phyloP scores from a whole-genome alignment of 2,888 invertebrate genomes.

The Oeneis ivallda region DNA sequence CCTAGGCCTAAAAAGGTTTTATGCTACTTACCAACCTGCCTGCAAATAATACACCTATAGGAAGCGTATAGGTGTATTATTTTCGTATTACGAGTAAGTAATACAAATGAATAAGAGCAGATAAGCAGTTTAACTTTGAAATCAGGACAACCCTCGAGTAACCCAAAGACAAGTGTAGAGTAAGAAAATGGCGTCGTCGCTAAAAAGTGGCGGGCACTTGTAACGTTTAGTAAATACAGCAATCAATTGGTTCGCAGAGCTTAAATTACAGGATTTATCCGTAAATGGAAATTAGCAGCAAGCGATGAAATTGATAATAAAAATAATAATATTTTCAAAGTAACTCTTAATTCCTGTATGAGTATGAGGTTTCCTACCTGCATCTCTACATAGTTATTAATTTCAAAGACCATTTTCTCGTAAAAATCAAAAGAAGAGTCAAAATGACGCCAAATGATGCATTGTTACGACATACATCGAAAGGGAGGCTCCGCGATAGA shows the following conservation, averaged over 20 bases:
- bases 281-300: not conserved
- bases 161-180: constrained; percentile 53
- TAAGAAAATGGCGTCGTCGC: constrained; percentile 50
- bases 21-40: not conserved
- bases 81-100: not conserved
- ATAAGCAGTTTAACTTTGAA: not conserved
- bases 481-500: constrained; percentile 49
- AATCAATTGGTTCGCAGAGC: constrained; percentile 43
- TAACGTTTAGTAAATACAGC: constrained; percentile 50
- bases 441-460: constrained; percentile 22
- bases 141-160: constrained; percentile 37
- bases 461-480: constrained; percentile 41
- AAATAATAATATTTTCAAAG: not conserved
- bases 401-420: no score
- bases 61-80: no score
- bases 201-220: constrained; percentile 51
- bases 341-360: not conserved
- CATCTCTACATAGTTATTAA: no score
- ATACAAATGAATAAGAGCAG: not conserved
- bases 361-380: no score
- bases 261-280: constrained; percentile 30
- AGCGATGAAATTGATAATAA: not conserved
- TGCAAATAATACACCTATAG: no score
- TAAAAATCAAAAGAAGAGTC: not conserved
- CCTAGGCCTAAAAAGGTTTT: not conserved